phyloP scores from a whole-genome alignment of 2,797 vertebrate genomes.

The Myiothlypis chrysogaster region DNA sequence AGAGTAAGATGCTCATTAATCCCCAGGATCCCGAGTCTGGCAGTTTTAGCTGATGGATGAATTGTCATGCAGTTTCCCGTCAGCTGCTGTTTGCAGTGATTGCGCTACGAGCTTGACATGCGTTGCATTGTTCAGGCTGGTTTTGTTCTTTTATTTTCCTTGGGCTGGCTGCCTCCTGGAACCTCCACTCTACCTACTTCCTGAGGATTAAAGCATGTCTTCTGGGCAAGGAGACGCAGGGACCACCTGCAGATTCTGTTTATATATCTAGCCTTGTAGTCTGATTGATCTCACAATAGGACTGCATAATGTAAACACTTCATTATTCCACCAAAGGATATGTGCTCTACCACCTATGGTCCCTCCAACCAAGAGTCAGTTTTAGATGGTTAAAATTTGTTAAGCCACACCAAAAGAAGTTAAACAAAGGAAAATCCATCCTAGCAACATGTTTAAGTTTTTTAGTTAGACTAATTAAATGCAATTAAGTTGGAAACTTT shows the following conservation, averaged over 20 bases:
- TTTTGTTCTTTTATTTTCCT: constrained; percentile 64
- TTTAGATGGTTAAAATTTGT: constrained; percentile 32
- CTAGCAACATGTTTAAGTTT: neutral
- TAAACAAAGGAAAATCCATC: constrained; percentile 22
- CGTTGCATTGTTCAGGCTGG: constrained; percentile 56
- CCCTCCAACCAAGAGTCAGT: constrained; percentile 27
- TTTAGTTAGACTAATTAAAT: constrained; percentile 10
- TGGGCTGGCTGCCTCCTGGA: constrained; percentile 40
- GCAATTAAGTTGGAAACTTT: constrained; percentile 28
- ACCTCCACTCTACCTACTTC: constrained; percentile 55
- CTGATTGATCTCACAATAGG: constrained; percentile 72
- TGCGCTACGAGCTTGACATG: constrained; percentile 21
- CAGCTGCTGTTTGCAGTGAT: constrained; percentile 70
- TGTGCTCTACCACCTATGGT: constrained; percentile 60
- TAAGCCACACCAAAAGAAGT: constrained; percentile 35
- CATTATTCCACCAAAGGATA: constrained; percentile 70
- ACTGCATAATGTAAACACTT: constrained; percentile 70
- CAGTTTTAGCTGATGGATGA: constrained; percentile 72
- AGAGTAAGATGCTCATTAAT: constrained; percentile 30
- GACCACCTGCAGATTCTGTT: constrained; percentile 89
- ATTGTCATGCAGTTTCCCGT: constrained; percentile 75
- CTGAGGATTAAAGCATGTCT: constrained; percentile 73
- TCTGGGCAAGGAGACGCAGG: constrained; percentile 48
- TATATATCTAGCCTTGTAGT: constrained; percentile 72
- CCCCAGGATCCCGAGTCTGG: constrained; percentile 54